phyloP scores from a whole-genome alignment of 2,113 vertebrate species.

The Capra hircus region DNA sequence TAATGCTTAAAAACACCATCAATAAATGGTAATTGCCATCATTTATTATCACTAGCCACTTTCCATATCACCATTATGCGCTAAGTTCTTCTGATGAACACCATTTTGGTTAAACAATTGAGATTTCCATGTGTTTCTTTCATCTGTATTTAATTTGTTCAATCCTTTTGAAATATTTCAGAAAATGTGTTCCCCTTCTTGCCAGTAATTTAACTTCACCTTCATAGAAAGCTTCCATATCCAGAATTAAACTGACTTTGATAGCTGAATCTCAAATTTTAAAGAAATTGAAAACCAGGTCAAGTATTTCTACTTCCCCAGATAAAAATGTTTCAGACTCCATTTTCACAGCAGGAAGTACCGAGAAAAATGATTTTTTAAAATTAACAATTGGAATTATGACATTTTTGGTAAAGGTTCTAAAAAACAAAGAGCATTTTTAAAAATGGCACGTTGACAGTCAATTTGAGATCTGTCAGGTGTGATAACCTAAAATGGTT shows the following conservation, averaged over 20 bases:
- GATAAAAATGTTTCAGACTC: conserved; percentile 33
- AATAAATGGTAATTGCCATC: not conserved
- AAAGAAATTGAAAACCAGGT: conserved; percentile 39
- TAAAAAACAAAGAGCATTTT: not conserved
- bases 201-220: not conserved
- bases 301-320: conserved; percentile 20
- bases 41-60: not conserved
- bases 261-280: not conserved
- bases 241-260: conserved; percentile 23
- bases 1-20: not conserved
- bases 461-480: not conserved
- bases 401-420: conserved; percentile 26
- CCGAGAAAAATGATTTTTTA: not conserved
- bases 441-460: not conserved
- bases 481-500: not conserved
- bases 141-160: not conserved
- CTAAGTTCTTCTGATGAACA: not conserved
- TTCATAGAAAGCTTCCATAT: not conserved
- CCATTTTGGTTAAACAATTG: not conserved
- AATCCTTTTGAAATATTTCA: not conserved
- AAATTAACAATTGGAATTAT: not conserved
- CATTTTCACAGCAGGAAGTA: conserved; percentile 49
- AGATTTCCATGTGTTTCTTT: not conserved
- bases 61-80: not conserved
- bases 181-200: not conserved